These are phyloP conservation scores for Orussus abietinus DNA, from an alignment of 1,140 invertebrate genomes.

Conservation along the genomic window DNA sequence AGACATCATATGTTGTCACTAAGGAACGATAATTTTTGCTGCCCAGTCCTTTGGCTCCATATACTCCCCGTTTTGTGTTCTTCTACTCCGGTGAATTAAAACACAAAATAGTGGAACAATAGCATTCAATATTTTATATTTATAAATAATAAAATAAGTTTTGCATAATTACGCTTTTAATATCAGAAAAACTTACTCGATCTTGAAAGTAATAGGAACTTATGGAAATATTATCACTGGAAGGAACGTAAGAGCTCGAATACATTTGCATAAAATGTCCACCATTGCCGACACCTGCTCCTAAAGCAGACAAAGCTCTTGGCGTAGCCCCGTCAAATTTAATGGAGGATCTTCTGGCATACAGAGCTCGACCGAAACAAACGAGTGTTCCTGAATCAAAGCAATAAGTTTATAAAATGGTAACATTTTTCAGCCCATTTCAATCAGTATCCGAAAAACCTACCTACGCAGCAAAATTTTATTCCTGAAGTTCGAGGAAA, in stretches of 20 bases:
- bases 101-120: constrained; percentile 11
- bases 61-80: constrained; percentile 50
- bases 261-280: constrained; percentile 49
- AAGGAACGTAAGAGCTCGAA: constrained; percentile 54
- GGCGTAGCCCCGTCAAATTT: constrained; percentile 72
- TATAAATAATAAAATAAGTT: constrained; percentile 3
- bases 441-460: too few species aligned
- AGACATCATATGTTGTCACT: constrained; percentile 77
- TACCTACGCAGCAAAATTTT: constrained; percentile 83
- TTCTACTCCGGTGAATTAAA: constrained; percentile 42
- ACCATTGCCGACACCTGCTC: constrained; percentile 47
- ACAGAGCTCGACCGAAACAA: constrained; percentile 78
- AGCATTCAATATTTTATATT: constrained; percentile 4
- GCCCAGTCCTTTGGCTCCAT: constrained; percentile 27
- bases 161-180: constrained; percentile 8
- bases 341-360: constrained; percentile 65
- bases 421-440: not conserved
- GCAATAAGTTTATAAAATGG: constrained; percentile 3
- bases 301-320: constrained; percentile 73
- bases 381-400: constrained; percentile 69
- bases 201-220: constrained; percentile 82
- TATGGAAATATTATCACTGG: constrained; percentile 56
- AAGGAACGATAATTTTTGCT: constrained; percentile 57
- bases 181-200: constrained; percentile 52
- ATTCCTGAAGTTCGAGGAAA: constrained; percentile 92